Evolutionary conservation across 1,140 invertebrate species (phyloP).

Genomic region (Delia radicum): DNA sequence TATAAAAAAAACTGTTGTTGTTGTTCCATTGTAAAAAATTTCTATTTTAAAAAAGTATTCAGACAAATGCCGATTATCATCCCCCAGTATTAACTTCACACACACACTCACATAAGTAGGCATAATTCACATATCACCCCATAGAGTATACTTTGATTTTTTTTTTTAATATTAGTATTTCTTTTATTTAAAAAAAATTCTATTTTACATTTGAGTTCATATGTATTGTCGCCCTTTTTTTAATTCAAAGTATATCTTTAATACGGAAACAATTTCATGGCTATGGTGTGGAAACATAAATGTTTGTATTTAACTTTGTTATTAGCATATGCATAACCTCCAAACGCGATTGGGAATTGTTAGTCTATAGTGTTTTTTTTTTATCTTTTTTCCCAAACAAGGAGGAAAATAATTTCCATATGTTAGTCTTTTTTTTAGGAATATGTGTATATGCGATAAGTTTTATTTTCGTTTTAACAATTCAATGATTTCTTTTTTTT

Average conservation of each 20-base stretch:
- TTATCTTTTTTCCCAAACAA: neutral
- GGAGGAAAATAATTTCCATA: constrained; percentile 1
- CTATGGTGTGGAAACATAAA: constrained; percentile 24
- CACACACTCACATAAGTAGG: neutral
- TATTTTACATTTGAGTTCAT: neutral
- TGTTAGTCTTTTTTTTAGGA: neutral
- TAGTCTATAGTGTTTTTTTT: no score
- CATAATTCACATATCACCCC: neutral
- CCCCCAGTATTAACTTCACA: neutral
- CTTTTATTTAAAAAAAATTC: neutral
- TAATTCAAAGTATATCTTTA: neutral
- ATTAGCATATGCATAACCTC: constrained; percentile 25
- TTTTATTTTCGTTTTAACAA: neutral
- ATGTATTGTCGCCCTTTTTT: neutral
- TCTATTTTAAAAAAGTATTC: neutral
- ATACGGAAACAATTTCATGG: constrained; percentile 27
- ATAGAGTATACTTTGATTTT: neutral
- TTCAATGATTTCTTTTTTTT: neutral
- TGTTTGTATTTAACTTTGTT: constrained; percentile 29
- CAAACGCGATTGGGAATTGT: neutral
- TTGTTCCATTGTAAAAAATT: neutral
- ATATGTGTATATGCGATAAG: neutral
- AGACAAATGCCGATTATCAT: neutral
- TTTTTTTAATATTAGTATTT: no score
- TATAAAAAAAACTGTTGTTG: constrained; percentile 1